Percentiles rank a stretch among this genome's conserved stretches.
These are phyloP conservation scores for Gymnoscelis rufifasciata DNA, from an alignment of 2,888 invertebrate genomes.

Conservation along the genomic window DNA sequence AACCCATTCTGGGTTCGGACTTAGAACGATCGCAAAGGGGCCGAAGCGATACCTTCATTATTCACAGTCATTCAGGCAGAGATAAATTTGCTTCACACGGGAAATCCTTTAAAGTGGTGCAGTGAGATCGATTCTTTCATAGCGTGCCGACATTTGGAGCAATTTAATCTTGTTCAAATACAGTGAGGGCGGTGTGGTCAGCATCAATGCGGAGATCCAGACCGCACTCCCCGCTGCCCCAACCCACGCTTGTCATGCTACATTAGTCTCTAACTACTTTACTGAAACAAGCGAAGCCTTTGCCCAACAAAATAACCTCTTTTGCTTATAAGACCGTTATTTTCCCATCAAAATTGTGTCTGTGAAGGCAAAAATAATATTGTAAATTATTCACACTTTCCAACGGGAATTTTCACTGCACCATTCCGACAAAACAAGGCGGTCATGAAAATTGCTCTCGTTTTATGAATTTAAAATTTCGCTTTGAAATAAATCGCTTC, in stretches of 20 bases:
- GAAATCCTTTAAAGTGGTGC: slow-evolving; percentile 11
- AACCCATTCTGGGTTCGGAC: too few relatives aligned
- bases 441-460: slow-evolving; percentile 8
- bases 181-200: slow-evolving; percentile 33
- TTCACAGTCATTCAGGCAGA: background rate
- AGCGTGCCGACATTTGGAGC: slow-evolving; percentile 48
- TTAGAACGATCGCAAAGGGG: background rate
- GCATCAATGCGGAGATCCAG: slow-evolving; percentile 23
- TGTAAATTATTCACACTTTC: slow-evolving; percentile 30
- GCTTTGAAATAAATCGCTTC: slow-evolving; percentile 18
- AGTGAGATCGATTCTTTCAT: slow-evolving; percentile 22
- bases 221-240: slow-evolving; percentile 22
- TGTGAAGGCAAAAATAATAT: slow-evolving; percentile 26
- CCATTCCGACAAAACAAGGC: slow-evolving; percentile 17
- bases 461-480: slow-evolving; percentile 8
- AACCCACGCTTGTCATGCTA: slow-evolving; percentile 37
- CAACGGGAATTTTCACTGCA: slow-evolving; percentile 21
- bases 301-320: slow-evolving; percentile 20
- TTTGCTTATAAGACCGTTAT: slow-evolving; percentile 29
- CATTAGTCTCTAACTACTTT: slow-evolving; percentile 37
- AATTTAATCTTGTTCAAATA: slow-evolving; percentile 60
- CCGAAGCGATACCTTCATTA: background rate
- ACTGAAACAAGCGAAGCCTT: slow-evolving; percentile 33
- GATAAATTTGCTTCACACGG: slow-evolving; percentile 13
- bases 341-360: slow-evolving; percentile 27